phyloP scores from a whole-genome alignment of 2,888 invertebrate species.

The Ophion ellenae region DNA sequence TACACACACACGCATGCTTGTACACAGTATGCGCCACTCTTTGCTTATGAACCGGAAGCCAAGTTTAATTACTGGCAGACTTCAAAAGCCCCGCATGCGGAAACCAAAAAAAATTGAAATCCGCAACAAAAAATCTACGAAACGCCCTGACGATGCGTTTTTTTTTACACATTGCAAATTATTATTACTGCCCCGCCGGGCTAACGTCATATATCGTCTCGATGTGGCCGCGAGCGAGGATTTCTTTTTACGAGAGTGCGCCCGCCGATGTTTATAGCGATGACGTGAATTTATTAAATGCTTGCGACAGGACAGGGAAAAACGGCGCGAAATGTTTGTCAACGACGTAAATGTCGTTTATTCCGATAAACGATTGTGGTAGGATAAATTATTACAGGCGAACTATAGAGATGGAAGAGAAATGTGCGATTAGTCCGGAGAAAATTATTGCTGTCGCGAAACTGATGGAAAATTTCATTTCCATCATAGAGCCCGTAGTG shows the following conservation, averaged over 20 bases:
- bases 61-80: conserved; percentile 54
- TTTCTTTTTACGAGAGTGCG: too few species aligned
- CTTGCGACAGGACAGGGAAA: too few species aligned
- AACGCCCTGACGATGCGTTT: background rate
- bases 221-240: too few species aligned
- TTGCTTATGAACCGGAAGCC: conserved; percentile 21
- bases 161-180: background rate
- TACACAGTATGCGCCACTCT: background rate
- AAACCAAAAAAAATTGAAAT: conserved; percentile 28
- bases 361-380: too few species aligned
- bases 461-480: background rate
- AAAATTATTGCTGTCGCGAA: background rate
- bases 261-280: too few species aligned
- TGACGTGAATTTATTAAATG: too few species aligned
- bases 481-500: background rate
- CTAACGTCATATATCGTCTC: background rate
- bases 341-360: too few species aligned
- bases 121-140: background rate
- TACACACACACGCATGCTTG: background rate
- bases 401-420: too few species aligned
- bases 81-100: background rate
- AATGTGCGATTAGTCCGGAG: too few species aligned
- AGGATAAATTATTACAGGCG: too few species aligned
- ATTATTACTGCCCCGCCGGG: background rate
- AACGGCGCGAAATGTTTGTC: too few species aligned